Percentiles rank a stretch among this genome's conserved stretches.
These are phyloP conservation scores for Oryctolagus cuniculus DNA, from an alignment of 2,113 vertebrate genomes.

Conservation along the genomic window DNA sequence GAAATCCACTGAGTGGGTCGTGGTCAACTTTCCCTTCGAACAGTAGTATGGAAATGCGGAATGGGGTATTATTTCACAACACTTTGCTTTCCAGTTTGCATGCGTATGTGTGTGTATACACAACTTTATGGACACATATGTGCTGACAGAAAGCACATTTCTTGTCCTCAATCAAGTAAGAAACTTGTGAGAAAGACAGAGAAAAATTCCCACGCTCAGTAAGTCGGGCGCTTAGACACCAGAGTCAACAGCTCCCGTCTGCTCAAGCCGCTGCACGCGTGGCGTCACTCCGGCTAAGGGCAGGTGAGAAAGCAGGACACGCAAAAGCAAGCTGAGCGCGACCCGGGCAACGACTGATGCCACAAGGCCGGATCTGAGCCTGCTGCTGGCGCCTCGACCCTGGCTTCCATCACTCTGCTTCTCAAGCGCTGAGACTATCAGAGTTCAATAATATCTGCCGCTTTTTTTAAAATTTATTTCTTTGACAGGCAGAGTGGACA, in stretches of 20 bases:
- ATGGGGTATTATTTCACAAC: not conserved
- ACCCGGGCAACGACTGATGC: not conserved
- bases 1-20: not conserved
- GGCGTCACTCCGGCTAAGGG: not conserved
- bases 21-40: not conserved
- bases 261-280: not conserved
- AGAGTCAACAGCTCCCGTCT: not conserved
- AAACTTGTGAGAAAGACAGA: not conserved
- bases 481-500: too few species aligned
- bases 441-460: constrained; percentile 1
- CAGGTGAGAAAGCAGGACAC: not conserved
- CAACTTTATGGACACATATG: not conserved
- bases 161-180: not conserved
- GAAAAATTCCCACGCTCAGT: not conserved
- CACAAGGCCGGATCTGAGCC: not conserved
- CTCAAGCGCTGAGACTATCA: not conserved
- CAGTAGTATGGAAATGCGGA: not conserved
- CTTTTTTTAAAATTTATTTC: too few species aligned
- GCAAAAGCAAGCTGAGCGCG: not conserved
- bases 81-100: not conserved
- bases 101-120: not conserved
- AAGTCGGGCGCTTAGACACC: not conserved
- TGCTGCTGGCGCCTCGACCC: too few species aligned
- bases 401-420: not conserved
- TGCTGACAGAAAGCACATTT: not conserved